Percentiles rank a stretch among this genome's conserved stretches.
These are phyloP conservation scores for Scaptomyza polygonia DNA, from an alignment of 2,888 invertebrate genomes.

Conservation along the genomic window DNA sequence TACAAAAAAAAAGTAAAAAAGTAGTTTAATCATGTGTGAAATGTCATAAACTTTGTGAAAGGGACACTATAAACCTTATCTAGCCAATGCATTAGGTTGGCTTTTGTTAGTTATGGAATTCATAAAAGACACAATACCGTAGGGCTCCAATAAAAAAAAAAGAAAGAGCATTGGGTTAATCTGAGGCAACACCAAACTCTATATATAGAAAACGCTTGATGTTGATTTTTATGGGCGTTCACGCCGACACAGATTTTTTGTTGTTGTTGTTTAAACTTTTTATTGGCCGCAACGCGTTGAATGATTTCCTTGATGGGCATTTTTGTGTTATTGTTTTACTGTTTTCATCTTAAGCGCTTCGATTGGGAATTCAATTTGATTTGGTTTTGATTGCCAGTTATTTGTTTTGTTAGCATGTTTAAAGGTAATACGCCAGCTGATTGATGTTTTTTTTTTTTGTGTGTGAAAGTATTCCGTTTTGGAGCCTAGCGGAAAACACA, in stretches of 20 bases:
- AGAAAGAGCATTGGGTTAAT: constrained; percentile 41
- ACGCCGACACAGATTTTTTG: constrained; percentile 39
- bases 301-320: constrained; percentile 68
- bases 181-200: constrained; percentile 21
- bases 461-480: constrained; percentile 42
- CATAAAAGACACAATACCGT: constrained; percentile 57
- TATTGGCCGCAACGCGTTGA: constrained; percentile 60
- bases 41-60: constrained; percentile 11
- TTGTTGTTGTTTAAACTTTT: constrained; percentile 38
- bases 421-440: constrained; percentile 69
- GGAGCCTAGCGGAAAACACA: constrained; percentile 59
- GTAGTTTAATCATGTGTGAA: constrained; percentile 20
- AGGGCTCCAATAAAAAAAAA: constrained; percentile 31
- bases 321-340: constrained; percentile 25
- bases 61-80: constrained; percentile 34
- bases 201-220: constrained; percentile 41
- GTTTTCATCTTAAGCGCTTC: constrained; percentile 65
- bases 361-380: constrained; percentile 53
- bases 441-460: constrained; percentile 58
- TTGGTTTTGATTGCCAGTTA: constrained; percentile 66
- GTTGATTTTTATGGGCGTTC: constrained; percentile 56
- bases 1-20: neutral
- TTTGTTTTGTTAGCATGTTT: constrained; percentile 78
- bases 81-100: constrained; percentile 32
- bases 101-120: constrained; percentile 63